phyloP scores from a whole-genome alignment of 2,888 invertebrate genomes.

The Hirudinaria manillensis region DNA sequence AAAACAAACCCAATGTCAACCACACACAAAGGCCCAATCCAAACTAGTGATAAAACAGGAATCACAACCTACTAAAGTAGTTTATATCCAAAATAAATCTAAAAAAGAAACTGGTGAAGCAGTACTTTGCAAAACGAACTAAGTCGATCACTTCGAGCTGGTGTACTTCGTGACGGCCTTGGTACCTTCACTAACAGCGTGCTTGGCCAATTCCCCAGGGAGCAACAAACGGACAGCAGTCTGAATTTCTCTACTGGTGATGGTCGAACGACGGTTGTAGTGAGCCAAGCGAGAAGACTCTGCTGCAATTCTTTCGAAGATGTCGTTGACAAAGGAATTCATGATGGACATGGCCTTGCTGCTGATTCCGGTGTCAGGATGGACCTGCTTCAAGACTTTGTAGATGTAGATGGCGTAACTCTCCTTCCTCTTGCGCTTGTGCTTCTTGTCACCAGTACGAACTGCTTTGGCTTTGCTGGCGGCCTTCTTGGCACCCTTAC shows the following conservation, averaged over 20 bases:
- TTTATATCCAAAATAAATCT: no score
- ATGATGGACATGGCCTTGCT: conserved; percentile 43
- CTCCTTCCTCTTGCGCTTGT: conserved; percentile 43
- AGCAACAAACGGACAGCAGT: conserved; percentile 65
- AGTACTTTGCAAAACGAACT: neutral
- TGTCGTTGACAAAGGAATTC: conserved; percentile 48
- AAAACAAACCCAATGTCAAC: no score
- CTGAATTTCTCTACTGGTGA: conserved; percentile 65
- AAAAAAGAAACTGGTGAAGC: no score
- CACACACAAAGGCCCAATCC: no score
- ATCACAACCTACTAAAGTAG: no score
- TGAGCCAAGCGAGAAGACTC: conserved; percentile 42
- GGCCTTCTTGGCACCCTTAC: conserved; percentile 44
- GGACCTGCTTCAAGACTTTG: conserved; percentile 48
- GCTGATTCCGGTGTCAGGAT: conserved; percentile 48
- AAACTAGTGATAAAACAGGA: no score
- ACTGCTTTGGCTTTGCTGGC: conserved; percentile 42
- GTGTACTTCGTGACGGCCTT: conserved; percentile 47
- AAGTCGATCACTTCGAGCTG: conserved; percentile 37
- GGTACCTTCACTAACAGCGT: conserved; percentile 58
- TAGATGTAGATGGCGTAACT: conserved; percentile 46
- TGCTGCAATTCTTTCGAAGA: conserved; percentile 43
- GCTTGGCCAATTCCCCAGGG: conserved; percentile 69
- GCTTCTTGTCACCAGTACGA: conserved; percentile 45
- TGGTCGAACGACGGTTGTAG: conserved; percentile 44